Percentiles rank a stretch among this genome's conserved stretches.
These are phyloP conservation scores for Rhagium mordax DNA, from an alignment of 2,888 invertebrate genomes.

Conservation along the genomic window DNA sequence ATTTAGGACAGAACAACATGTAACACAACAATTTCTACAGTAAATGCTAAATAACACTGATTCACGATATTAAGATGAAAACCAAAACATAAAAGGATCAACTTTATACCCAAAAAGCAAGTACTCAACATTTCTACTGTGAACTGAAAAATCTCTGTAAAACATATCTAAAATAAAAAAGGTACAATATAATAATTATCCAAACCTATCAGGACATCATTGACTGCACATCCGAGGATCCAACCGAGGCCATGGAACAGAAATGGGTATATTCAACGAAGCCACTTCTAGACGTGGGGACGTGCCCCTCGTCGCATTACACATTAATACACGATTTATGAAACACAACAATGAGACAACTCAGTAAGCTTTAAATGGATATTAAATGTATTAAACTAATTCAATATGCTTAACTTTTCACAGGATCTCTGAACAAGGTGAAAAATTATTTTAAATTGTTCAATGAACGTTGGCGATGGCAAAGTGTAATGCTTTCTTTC, in stretches of 20 bases:
- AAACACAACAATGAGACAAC: slow-evolving; percentile 34
- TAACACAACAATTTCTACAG: neutral
- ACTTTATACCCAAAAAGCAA: slow-evolving; percentile 37
- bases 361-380: slow-evolving; percentile 26
- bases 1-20: neutral
- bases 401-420: slow-evolving; percentile 27
- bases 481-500: neutral
- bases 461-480: no score
- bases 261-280: slow-evolving; percentile 62
- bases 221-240: slow-evolving; percentile 66
- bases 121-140: slow-evolving; percentile 34
- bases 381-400: slow-evolving; percentile 17
- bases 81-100: slow-evolving; percentile 21
- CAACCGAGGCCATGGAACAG: slow-evolving; percentile 64
- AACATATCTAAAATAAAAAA: slow-evolving; percentile 40
- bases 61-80: slow-evolving; percentile 4
- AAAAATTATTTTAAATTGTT: no score
- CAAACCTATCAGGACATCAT: slow-evolving; percentile 71
- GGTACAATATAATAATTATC: slow-evolving; percentile 59
- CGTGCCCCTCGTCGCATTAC: slow-evolving; percentile 34
- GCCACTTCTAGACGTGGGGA: slow-evolving; percentile 26
- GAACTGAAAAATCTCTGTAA: slow-evolving; percentile 34
- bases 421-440: neutral
- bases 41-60: neutral
- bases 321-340: slow-evolving; percentile 30